phyloP scores from a whole-genome alignment of 2,797 vertebrate genomes.

The Poeciliopsis paucimaculata region DNA sequence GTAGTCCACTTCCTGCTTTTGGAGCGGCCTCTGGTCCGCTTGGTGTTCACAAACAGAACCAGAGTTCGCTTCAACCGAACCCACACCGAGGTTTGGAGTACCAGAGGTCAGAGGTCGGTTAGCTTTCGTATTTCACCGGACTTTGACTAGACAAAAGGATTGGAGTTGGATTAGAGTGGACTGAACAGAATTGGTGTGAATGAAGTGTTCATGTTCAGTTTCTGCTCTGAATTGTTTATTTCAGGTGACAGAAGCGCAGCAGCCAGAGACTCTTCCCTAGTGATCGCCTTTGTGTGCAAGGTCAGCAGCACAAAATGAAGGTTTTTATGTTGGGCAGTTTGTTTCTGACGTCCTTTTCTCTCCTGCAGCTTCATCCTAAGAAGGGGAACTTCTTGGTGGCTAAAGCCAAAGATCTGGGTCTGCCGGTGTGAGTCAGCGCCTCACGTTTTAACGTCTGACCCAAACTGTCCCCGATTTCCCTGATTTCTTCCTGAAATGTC shows the following conservation, averaged over 20 bases:
- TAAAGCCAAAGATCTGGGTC: slow-evolving; percentile 88
- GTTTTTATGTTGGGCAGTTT: background rate
- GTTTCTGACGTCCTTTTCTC: background rate
- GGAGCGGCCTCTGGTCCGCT: too few relatives aligned
- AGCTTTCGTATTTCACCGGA: too few relatives aligned
- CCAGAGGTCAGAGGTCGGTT: too few relatives aligned
- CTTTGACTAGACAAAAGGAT: too few relatives aligned
- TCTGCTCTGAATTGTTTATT: background rate
- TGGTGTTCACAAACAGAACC: too few relatives aligned
- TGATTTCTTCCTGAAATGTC: background rate
- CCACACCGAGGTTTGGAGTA: too few relatives aligned
- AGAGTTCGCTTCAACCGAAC: too few relatives aligned
- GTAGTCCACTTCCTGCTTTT: too few relatives aligned
- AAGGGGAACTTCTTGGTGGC: slow-evolving; percentile 90
- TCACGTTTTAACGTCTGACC: background rate
- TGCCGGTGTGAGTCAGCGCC: slow-evolving; percentile 89
- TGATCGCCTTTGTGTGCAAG: slow-evolving; percentile 91
- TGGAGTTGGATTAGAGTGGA: too few relatives aligned
- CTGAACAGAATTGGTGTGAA: too few relatives aligned
- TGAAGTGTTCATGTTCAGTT: background rate
- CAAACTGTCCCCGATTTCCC: background rate
- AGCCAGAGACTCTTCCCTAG: slow-evolving; percentile 77
- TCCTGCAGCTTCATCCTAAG: slow-evolving; percentile 86
- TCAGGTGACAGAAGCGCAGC: slow-evolving; percentile 39
- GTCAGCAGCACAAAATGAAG: slow-evolving; percentile 62